Conservation (phyloP, 1,140 invertebrate genomes). For the Lerema accius region DNA sequence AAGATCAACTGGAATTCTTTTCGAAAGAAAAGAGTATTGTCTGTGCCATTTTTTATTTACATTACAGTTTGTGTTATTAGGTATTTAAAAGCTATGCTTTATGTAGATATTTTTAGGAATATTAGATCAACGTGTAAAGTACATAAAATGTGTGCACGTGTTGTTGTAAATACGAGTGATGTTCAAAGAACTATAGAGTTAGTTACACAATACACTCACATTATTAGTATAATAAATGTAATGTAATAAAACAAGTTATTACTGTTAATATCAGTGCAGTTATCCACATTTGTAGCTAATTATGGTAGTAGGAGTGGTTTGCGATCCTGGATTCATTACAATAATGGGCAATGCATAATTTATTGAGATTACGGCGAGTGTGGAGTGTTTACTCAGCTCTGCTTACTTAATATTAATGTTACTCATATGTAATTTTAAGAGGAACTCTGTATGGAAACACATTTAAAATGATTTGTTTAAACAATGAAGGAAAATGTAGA, state of each 20-base stretch:
- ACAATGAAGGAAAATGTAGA: not conserved
- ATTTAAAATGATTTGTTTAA: not conserved
- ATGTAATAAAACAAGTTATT: too few relatives aligned
- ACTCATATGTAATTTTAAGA: conserved; percentile 36
- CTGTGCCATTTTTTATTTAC: not conserved
- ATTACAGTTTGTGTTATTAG: too few relatives aligned
- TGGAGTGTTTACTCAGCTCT: conserved; percentile 20
- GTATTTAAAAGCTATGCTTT: too few relatives aligned
- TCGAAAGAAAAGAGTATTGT: conserved; percentile 3
- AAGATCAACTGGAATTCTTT: conserved; percentile 16
- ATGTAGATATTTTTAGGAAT: too few relatives aligned
- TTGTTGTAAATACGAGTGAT: too few relatives aligned
- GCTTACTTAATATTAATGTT: conserved; percentile 40
- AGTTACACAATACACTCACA: too few relatives aligned
- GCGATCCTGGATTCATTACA: conserved; percentile 18
- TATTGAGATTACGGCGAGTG: conserved; percentile 20
- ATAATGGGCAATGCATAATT: conserved; percentile 33
- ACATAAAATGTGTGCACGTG: too few relatives aligned
- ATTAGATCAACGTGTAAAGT: too few relatives aligned
- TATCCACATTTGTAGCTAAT: not conserved
- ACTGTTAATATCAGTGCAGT: not conserved
- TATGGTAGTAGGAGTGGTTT: not conserved
- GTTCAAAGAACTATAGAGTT: too few relatives aligned
- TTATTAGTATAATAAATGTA: too few relatives aligned
- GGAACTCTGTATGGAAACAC: conserved; percentile 9